Base-by-base conservation (phyloP, 2,888 invertebrate species). In the Cheilosia grossa region DNA sequence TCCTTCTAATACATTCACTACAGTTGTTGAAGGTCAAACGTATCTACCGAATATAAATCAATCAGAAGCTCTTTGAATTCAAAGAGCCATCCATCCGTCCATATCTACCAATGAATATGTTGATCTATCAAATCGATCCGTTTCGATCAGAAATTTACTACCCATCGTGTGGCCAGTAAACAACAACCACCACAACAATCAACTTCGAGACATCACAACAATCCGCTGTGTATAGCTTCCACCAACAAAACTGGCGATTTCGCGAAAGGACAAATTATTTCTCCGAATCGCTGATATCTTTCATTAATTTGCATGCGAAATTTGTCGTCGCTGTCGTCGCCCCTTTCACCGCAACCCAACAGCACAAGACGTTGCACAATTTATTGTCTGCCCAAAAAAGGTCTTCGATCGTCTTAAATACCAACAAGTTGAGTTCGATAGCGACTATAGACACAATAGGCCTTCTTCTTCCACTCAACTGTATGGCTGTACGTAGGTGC, bases 361-460 rank as follows among this genome's bases (percentile, higher is more conserved):
- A 59, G 49, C 63, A 40, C 49, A 42, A 64, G 63, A 75, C 75
- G 47, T 70, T 75, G 64, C 24, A 47, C 67, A 77, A 81, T 85
- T 80, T 85, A 85, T 85, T 64, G 81, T 72, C 61, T 85, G 81
- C 81, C 85, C 80, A 83, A 85, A 85, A 85, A 85, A 85, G 80
- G 85, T 85, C 81, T 75, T 59, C 37, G 70, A 54, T 75, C 59
- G 79, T 78, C 72, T 81, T 72, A 81, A 85, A 83, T 83, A 83
- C 80, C 74, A 83, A 56, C 54, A 61, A 73, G 53, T 61, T 61
- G 40, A 64, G 70, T 69, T 49, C 51, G 51, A 51, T 51, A 51
- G 51, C 15, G 4, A 24, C 1, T 37, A 37, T 37, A 59, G 56
- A 24, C 53, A 72, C 77, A 78, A 78, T 82, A 82, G 82, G 66